Conservation (phyloP, 2,888 invertebrate species). For the Lissocephala sabroskyi region DNA sequence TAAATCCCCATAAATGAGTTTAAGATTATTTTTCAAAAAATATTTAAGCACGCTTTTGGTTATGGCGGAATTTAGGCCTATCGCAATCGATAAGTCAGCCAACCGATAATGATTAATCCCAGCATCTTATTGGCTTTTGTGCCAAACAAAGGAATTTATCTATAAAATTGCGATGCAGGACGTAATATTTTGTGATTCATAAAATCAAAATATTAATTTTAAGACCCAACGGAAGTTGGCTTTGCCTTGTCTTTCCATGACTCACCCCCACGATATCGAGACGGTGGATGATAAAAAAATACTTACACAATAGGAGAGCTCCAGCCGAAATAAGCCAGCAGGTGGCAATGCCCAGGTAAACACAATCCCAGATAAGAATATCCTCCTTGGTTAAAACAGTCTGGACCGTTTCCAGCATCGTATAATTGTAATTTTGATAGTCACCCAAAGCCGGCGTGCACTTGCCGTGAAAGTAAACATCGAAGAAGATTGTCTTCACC, state of each 20-base stretch:
- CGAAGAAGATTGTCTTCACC: constrained; percentile 58
- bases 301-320: constrained; percentile 65
- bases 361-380: constrained; percentile 66
- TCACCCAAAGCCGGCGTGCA: constrained; percentile 39
- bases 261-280: too few species aligned
- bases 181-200: too few species aligned
- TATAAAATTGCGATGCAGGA: not conserved
- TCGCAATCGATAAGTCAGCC: too few species aligned
- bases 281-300: too few species aligned
- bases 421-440: constrained; percentile 41
- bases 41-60: too few species aligned
- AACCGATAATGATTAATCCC: too few species aligned
- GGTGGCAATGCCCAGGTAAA: constrained; percentile 66
- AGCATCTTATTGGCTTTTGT: too few species aligned
- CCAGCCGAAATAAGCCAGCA: constrained; percentile 69
- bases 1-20: not conserved
- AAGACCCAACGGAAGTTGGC: too few species aligned
- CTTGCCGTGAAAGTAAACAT: constrained; percentile 68
- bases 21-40: too few species aligned
- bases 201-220: too few species aligned
- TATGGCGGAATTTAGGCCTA: too few species aligned
- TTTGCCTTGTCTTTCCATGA: too few species aligned
- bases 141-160: constrained; percentile 5
- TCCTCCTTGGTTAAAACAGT: constrained; percentile 58
- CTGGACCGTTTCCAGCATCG: constrained; percentile 26